Evolutionary conservation across 2,888 invertebrate species (phyloP), one percentile per base, ranked within the genome.

Genomic region (Orthonevra nobilis): DNA sequence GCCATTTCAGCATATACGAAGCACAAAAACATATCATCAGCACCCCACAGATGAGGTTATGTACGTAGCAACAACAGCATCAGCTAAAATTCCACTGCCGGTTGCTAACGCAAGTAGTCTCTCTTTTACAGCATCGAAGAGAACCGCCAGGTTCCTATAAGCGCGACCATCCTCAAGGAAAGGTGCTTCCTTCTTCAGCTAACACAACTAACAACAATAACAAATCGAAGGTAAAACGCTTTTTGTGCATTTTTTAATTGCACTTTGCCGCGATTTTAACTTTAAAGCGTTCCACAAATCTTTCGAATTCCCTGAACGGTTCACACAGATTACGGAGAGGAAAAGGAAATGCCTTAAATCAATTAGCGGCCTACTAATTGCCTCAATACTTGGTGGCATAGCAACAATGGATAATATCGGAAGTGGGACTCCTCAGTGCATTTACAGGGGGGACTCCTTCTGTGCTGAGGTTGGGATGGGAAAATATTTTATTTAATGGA

Each of bases 321-420:
- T 74, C 74, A 69, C 72, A 68, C 48, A 73, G 48, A 36, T 72
- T 38, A 17, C 36, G 28, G 28, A 28, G 38, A 83, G 84, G 83
- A 75, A 87, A 86, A 88, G 87, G 87, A 88, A 88, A 88, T 88
- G 87, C 88, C 87, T 88, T 86, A 86, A 87, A 88, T 88, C 88
- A 88, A 88, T 88, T 88, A 88, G 88, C 84, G 86, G 85, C 84
- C 83, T 87, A 88, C 88, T 88, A 88, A 88, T 88, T 88, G 88
- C 86, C 85, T 84, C 87, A 85, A 87, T 88, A 86, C 87, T 86
- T 86, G 85, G 86, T 85, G 86, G 85, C 86, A 88, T 87, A 86
- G 85, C 82, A 79, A 74, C 63, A 63, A 44, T 56, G 61, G 61
- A 68, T 79, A 30, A 79, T 73, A 73, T 61, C 79, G 72, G 79